These are phyloP conservation scores for Macheiramphus alcinus DNA, from an alignment of 2,113 vertebrate species.

Conservation along the genomic window DNA sequence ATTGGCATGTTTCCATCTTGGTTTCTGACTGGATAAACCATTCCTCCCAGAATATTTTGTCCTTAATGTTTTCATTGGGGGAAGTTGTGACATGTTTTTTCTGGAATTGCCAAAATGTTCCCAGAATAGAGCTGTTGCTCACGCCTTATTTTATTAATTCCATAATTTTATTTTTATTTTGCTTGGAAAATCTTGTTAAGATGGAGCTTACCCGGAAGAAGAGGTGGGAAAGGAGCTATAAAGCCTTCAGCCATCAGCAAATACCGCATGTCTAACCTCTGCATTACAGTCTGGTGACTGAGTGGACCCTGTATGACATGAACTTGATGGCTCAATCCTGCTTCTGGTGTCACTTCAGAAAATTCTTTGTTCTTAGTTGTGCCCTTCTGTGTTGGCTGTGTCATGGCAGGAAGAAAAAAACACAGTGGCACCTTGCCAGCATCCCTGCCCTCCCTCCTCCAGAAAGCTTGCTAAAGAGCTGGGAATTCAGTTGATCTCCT, in stretches of 20 bases:
- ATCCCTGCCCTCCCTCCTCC: not conserved
- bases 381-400: not conserved
- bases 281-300: not conserved
- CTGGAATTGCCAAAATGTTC: not conserved
- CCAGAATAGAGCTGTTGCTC: not conserved
- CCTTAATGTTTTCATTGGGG: not conserved
- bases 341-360: not conserved
- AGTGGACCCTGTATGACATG: not conserved
- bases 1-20: not conserved
- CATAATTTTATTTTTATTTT: not conserved
- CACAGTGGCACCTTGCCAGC: not conserved
- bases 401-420: not conserved
- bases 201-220: not conserved
- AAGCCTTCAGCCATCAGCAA: not conserved
- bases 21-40: not conserved
- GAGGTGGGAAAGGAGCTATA: not conserved
- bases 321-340: not conserved
- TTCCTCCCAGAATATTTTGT: not conserved
- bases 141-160: not conserved
- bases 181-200: not conserved
- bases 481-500: not conserved
- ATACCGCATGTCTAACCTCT: not conserved
- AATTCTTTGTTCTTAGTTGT: not conserved
- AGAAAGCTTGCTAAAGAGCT: not conserved
- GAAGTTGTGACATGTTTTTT: not conserved